These are phyloP conservation scores for Drosophila dunni DNA, from an alignment of 1,140 invertebrate species.

Conservation along the genomic window DNA sequence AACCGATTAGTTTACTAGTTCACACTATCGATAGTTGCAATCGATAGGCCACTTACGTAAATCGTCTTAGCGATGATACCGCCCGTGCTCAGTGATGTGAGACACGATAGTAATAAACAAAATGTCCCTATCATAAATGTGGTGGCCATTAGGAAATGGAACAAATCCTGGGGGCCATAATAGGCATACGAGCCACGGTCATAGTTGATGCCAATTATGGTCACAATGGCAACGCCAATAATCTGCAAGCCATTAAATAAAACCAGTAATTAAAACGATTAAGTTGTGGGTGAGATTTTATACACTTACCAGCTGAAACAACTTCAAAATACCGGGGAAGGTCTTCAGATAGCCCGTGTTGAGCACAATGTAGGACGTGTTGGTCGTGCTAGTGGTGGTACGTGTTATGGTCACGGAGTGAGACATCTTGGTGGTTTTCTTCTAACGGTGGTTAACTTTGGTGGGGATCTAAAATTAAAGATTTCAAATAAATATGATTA, in stretches of 20 bases:
- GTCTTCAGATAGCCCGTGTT: constrained; percentile 91
- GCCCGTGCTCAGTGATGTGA: constrained; percentile 90
- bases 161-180: constrained; percentile 86
- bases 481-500: not conserved
- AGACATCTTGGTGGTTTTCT: constrained; percentile 88
- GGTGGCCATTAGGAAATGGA: constrained; percentile 87
- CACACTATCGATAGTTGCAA: not conserved
- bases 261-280: not conserved
- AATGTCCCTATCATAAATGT: constrained; percentile 92
- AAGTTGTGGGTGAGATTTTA: not conserved
- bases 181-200: constrained; percentile 58
- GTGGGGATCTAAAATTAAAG: constrained; percentile 25
- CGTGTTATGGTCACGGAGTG: constrained; percentile 93
- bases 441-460: constrained; percentile 29
- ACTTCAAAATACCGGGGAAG: constrained; percentile 89
- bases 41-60: constrained; percentile 89
- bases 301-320: constrained; percentile 89
- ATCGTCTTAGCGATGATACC: constrained; percentile 93
- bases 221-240: constrained; percentile 89
- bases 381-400: constrained; percentile 91
- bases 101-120: constrained; percentile 89
- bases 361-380: constrained; percentile 90
- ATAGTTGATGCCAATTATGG: constrained; percentile 88
- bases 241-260: constrained; percentile 85
- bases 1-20: not conserved